Evolutionary conservation across 2,797 vertebrate genomes (phyloP), one percentile per base, ranked within the genome.

Genomic region (Galagoides demidoff): DNA sequence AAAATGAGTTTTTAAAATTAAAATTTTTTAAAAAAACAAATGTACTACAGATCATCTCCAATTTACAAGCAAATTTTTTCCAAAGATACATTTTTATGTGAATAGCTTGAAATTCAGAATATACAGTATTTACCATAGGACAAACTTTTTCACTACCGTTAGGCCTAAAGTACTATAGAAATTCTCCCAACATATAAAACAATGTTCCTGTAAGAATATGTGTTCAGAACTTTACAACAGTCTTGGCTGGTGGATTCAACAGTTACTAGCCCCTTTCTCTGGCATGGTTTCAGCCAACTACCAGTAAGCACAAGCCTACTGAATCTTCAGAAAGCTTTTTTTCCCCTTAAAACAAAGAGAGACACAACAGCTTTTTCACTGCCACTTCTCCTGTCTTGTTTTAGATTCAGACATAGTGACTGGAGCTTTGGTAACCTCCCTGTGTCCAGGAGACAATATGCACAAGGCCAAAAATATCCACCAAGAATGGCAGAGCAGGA

Each of bases 61-160:
- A 45, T 0, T 78, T 79, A 73, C 3, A 94, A 59, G 59, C 59
- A 90, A 29, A 7, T 9, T 68, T 92, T 84, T 96, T 92, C 43
- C 43, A 90, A 73, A 73, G 23, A 43, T 59, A 73, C 23, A 66
- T 90, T 89, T 94, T 95, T 64, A 83, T 81, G 43, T 90, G 39
- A 85, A 92, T 9, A 82, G 23, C 85, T 71, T 94, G n/a, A 79
- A 78, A 84, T 66, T 93, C 19, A 84, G 45, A 87, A 83, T 76
- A n/a, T 52, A 52, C 49, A 52, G 49, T 71, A 29, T 76, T 93
- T 81, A 81, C 39, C 64, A 43, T 8, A 89, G 27, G 52, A 89
- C 29, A 70, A 79, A 82, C 74, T 66, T 66, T 79, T 43, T 70
- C 78, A 78, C 11, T 89, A 55, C 61, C 43, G 13, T 39, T 78